These are phyloP conservation scores for Plectus sambesii DNA, from an alignment of 1,140 invertebrate genomes.

Conservation along the genomic window DNA sequence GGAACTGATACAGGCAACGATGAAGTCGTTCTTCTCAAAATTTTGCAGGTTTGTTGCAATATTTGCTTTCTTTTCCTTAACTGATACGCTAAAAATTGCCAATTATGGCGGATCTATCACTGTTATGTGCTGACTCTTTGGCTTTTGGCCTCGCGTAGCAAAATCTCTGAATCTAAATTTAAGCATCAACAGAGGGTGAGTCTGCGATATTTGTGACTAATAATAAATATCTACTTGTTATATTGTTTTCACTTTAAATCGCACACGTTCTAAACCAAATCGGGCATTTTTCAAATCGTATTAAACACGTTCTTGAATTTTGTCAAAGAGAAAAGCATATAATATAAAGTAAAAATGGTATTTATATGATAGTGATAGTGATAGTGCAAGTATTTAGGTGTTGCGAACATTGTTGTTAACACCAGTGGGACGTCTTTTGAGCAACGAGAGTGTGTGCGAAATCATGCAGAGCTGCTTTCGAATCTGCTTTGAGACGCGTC, in stretches of 20 bases:
- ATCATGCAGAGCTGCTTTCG: constrained; percentile 94
- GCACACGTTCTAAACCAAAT: too few relatives aligned
- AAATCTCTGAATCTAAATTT: too few relatives aligned
- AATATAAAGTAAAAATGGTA: too few relatives aligned
- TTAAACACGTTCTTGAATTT: too few relatives aligned
- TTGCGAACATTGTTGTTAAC: constrained; percentile 74
- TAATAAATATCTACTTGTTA: not conserved
- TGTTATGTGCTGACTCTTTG: too few relatives aligned
- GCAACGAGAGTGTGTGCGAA: constrained; percentile 90
- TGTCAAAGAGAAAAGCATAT: too few relatives aligned
- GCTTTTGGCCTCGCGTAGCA: too few relatives aligned
- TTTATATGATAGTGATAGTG: too few relatives aligned
- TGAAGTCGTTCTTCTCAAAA: constrained; percentile 88
- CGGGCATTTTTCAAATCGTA: too few relatives aligned
- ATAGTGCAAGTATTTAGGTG: constrained; percentile 59
- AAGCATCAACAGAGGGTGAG: too few relatives aligned
- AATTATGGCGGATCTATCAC: too few relatives aligned
- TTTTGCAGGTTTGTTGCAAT: constrained; percentile 59
- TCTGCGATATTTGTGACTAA: constrained; percentile 21
- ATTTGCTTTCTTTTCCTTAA: constrained; percentile 51
- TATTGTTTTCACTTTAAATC: too few relatives aligned
- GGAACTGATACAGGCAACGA: constrained; percentile 76
- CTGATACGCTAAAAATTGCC: constrained; percentile 30
- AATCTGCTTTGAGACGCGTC: constrained; percentile 83
- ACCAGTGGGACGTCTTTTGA: constrained; percentile 70